Evolutionary conservation across 2,888 invertebrate genomes (phyloP), one percentile per base, ranked within the genome.

Genomic region (Drosophila helvetica): DNA sequence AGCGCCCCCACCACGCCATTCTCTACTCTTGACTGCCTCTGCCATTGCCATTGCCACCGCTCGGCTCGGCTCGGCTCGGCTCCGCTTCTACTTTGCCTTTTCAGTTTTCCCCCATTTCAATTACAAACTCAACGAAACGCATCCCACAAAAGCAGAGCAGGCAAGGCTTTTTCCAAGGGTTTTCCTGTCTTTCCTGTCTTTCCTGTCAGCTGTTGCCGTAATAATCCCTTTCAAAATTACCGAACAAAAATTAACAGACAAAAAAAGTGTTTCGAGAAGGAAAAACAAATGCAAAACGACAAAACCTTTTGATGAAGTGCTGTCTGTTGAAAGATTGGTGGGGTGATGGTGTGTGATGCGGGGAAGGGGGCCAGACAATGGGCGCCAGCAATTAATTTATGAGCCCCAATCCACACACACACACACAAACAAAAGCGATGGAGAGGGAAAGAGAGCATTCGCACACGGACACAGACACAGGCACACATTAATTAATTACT

Each of bases 401-500:
- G 70, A 71, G 70, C 48, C 72, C 72, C 72, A 71, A 63, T 57
- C 33, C 54, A 38, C 42, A 42, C 25, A 54, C 19, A 54, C 25
- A 55, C 62, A 54, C 59, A 48, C 55, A 22, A 59, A 63, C 74
- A 56, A 53, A 5, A 15, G 38, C 12, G 6, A 15, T 4, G 2
- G 15, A 38, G 38, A 53, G 33, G 1, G 12, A 12, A 12, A 12
- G 33, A 5, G 33, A 2, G 4, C 52, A 59, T 65, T 65, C 60
- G 48, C 22, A 43, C 25, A 38, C 51, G 12, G 53, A 54, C 48
- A 50, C 63, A 70, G 43, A 53, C 63, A 67, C 5, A 46, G 18
- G n/a, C 15, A 25, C 58, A 50, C 73, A 72, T 72, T 73, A 82
- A 82, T 82, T 82, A 82, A 82, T 82, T 86, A 82, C 86, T 75